Percentiles rank a stretch among this genome's conserved stretches.
These are phyloP conservation scores for Hermaeophaga mercurialis DNA, from an alignment of 2,888 invertebrate genomes.

Conservation along the genomic window DNA sequence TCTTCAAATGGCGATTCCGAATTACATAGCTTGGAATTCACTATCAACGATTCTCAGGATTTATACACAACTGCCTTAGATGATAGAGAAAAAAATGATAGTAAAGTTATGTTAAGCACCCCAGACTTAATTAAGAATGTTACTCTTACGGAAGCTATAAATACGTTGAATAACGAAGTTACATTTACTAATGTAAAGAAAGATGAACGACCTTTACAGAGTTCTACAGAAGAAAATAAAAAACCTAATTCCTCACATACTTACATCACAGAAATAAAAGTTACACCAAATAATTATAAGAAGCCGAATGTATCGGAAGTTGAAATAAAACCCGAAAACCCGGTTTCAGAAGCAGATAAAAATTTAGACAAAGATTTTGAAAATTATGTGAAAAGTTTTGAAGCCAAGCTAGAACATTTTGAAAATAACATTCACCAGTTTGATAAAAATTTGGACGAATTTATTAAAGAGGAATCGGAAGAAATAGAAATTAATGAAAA, in stretches of 20 bases:
- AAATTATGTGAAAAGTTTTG: slow-evolving; percentile 53
- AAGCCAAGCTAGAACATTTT: slow-evolving; percentile 45
- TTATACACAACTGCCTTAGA: slow-evolving; percentile 61
- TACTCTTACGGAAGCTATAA: slow-evolving; percentile 51
- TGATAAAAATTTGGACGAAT: slow-evolving; percentile 44
- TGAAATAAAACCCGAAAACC: slow-evolving; percentile 54
- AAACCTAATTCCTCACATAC: slow-evolving; percentile 57
- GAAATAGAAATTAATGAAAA: slow-evolving; percentile 36
- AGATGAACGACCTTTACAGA: slow-evolving; percentile 1
- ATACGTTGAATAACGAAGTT: slow-evolving; percentile 47
- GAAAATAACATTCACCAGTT: slow-evolving; percentile 49
- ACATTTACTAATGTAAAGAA: slow-evolving; percentile 9
- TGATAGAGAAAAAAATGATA: slow-evolving; percentile 37
- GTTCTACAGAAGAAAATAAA: slow-evolving; percentile 32
- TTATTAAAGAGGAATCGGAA: slow-evolving; percentile 35
- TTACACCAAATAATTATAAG: slow-evolving; percentile 60
- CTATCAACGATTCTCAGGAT: slow-evolving; percentile 50
- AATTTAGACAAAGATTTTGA: slow-evolving; percentile 56
- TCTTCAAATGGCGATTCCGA: slow-evolving; percentile 44
- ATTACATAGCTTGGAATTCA: slow-evolving; percentile 46
- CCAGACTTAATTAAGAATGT: slow-evolving; percentile 57
- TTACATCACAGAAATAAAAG: slow-evolving; percentile 77
- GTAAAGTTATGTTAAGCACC: slow-evolving; percentile 46
- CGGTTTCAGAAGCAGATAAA: slow-evolving; percentile 47
- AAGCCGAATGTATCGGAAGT: slow-evolving; percentile 49